A percentile compares a stretch with the other conserved stretches of the same genome.
phyloP scores from a whole-genome alignment of 2,888 invertebrate species.

The Diaprepes abbreviatus region DNA sequence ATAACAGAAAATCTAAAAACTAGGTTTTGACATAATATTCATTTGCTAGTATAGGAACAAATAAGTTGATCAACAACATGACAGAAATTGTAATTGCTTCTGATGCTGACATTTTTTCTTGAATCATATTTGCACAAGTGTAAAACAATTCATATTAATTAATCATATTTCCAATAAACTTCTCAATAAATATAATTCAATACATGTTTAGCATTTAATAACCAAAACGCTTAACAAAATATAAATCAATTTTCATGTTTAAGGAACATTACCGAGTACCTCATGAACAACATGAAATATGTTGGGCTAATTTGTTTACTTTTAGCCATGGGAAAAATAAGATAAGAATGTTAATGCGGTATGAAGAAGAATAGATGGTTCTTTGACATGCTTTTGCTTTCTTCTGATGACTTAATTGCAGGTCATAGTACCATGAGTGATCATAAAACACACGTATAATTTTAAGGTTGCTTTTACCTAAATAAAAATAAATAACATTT shows the following conservation, averaged over 20 bases:
- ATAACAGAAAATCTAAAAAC: too few relatives aligned
- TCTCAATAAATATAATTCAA: too few relatives aligned
- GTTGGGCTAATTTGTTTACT: conserved; percentile 64
- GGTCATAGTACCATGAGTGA: conserved; percentile 1
- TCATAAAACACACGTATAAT: not conserved
- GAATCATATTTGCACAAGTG: too few relatives aligned
- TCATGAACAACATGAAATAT: conserved; percentile 59
- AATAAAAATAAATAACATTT: too few relatives aligned
- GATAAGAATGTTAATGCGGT: conserved; percentile 60
- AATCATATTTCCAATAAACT: too few relatives aligned
- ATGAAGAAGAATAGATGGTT: conserved; percentile 57
- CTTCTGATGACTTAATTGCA: conserved; percentile 24
- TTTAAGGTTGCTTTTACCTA: not conserved
- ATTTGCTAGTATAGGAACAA: too few relatives aligned
- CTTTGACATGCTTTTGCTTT: conserved; percentile 55
- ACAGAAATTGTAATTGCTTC: too few relatives aligned
- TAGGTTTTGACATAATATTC: too few relatives aligned
- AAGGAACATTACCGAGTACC: conserved; percentile 25
- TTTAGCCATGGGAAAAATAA: conserved; percentile 61
- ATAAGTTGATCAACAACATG: too few relatives aligned
- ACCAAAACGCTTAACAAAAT: conserved; percentile 31
- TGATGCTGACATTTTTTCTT: too few relatives aligned
- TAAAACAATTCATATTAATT: too few relatives aligned
- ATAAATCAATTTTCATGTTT: conserved; percentile 41
- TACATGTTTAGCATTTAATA: conserved; percentile 14